Percentiles rank a stretch among this genome's conserved stretches.
These are phyloP conservation scores for Ichneumon xanthorius DNA, from an alignment of 2,888 invertebrate genomes.

Conservation along the genomic window DNA sequence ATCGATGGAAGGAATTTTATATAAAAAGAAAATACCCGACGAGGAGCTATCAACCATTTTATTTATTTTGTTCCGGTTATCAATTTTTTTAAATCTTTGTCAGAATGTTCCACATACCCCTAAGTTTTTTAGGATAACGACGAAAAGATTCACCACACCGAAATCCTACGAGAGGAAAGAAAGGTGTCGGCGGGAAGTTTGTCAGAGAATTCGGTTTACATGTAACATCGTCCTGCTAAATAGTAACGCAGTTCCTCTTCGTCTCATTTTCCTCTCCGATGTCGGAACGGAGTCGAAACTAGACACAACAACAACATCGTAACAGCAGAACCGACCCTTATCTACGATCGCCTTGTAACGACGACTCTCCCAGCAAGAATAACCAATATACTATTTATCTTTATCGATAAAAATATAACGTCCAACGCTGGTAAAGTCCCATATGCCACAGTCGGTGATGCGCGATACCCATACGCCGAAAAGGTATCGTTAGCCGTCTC, in stretches of 20 bases:
- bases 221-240: slow-evolving; percentile 39
- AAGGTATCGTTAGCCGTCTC: slow-evolving; percentile 57
- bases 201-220: slow-evolving; percentile 47
- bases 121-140: too few species aligned
- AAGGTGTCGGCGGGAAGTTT: neutral
- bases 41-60: too few species aligned
- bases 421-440: neutral
- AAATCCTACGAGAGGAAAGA: neutral
- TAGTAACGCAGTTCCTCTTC: slow-evolving; percentile 15
- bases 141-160: too few species aligned
- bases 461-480: slow-evolving; percentile 46
- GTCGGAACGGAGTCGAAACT: slow-evolving; percentile 5
- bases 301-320: neutral
- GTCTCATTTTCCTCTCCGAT: neutral
- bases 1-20: neutral
- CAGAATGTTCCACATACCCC: too few species aligned
- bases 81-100: too few species aligned
- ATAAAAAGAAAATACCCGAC: too few species aligned
- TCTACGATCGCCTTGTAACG: neutral
- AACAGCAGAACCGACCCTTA: neutral
- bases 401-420: slow-evolving; percentile 31
- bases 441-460: slow-evolving; percentile 32
- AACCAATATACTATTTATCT: neutral
- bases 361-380: neutral
- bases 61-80: too few species aligned